Base-by-base conservation (phyloP, 1,140 invertebrate genomes). In the Lasioglossum baleicum region DNA sequence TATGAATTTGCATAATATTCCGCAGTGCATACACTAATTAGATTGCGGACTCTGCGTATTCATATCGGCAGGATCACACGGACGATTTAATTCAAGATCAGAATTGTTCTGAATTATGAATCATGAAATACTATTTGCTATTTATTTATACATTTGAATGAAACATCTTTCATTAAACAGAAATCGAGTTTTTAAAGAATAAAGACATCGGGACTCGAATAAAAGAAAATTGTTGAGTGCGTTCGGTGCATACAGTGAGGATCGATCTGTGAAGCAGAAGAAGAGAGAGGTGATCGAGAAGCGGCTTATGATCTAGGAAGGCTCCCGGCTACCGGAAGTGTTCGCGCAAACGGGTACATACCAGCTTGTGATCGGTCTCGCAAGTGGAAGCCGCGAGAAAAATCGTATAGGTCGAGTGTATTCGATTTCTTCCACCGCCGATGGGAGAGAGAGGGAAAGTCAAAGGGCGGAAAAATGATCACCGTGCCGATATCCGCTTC, bases 401-500 rank as follows among this genome's bases (percentile, higher is more conserved):
- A 48, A 61, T 61, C 60, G 31, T 17, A 22, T 15, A 51, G 8
- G 7, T 65, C 51, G 56, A 7, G 48, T 15, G 44, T 11, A 20
- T 60, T 11, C 31, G 53, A 51, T 63, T 48, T 13, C 10, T 63
- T 58, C 53, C 13, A 26, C 35, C 11, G 15, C 22, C 63, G 78
- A 75, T 75, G 63, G 53, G 20, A 68, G 58, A 26, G 58, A 71
- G 5, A 58, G 35, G 53, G 48, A 69, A 35, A 77, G 7, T 51
- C 26, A 15, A 60, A 83, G 26, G 48, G 26, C 48, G 75, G 67
- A 72, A 89, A 81, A 58, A 93, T 93, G 92, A 93, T 93, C 61
- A 92, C 92, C 7, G 81, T 93, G 72, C 92, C 93, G 68, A 88
- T 93, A n/a, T 88, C 88, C 42, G 71, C 88, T 22, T 91, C 92